Evolutionary conservation across 2,888 invertebrate genomes (phyloP).

Genomic region (Dasysyrphus tricinctus): DNA sequence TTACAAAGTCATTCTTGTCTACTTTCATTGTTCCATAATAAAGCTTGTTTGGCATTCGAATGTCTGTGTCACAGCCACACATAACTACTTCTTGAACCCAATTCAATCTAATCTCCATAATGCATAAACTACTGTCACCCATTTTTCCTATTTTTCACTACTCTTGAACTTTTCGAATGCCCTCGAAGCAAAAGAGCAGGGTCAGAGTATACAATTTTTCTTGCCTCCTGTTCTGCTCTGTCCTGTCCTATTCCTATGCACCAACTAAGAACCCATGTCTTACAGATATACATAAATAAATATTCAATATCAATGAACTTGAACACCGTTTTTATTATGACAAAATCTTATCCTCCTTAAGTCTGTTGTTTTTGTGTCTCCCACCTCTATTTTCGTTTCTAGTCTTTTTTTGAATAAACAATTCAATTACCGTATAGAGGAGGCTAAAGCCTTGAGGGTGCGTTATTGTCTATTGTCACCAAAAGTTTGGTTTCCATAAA

Average conservation of each 20-base stretch:
- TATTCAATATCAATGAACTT: conserved; percentile 64
- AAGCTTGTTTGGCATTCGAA: neutral
- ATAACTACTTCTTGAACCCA: neutral
- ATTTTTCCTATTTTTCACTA: conserved; percentile 33
- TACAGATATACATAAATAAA: conserved; percentile 28
- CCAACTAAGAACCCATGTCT: neutral
- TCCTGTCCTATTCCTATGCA: neutral
- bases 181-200: conserved; percentile 28
- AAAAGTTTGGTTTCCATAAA: conserved; percentile 56
- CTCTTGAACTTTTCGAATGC: conserved; percentile 31
- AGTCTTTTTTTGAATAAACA: conserved; percentile 40
- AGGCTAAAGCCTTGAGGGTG: conserved; percentile 34
- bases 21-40: conserved; percentile 21
- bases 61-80: neutral
- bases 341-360: conserved; percentile 38
- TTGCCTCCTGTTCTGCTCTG: neutral
- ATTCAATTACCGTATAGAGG: conserved; percentile 52
- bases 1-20: conserved; percentile 22
- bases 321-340: conserved; percentile 38
- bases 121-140: conserved; percentile 37
- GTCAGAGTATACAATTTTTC: conserved; percentile 10
- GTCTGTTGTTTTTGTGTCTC: conserved; percentile 20
- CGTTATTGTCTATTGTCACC: conserved; percentile 53
- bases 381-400: neutral
- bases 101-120: conserved; percentile 45